Evolutionary conservation across 2,113 vertebrate species (phyloP).

Genomic region (Trematocara variabile): DNA sequence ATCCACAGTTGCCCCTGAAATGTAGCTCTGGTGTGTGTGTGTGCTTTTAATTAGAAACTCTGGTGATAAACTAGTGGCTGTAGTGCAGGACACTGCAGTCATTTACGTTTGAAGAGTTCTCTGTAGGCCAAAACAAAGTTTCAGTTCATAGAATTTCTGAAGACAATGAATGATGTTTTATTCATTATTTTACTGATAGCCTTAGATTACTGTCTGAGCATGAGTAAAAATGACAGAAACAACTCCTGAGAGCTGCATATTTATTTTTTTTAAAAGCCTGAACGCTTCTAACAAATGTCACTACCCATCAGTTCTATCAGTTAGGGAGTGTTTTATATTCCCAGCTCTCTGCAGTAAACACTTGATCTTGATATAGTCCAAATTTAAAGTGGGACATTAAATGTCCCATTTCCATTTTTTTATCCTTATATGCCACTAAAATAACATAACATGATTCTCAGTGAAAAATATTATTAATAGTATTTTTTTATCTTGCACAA

Average conservation of each 20-base stretch:
- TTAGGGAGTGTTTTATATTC: background rate
- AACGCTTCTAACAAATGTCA: background rate
- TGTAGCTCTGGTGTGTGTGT: background rate
- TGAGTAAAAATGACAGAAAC: background rate
- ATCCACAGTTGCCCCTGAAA: background rate
- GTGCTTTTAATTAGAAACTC: background rate
- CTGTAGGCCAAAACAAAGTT: background rate
- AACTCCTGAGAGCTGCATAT: background rate
- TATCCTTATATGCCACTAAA: background rate
- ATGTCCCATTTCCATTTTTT: background rate
- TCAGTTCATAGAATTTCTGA: background rate
- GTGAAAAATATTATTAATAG: background rate
- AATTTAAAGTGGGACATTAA: background rate
- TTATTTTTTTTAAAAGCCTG: background rate
- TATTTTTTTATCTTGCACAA: background rate
- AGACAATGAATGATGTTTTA: background rate
- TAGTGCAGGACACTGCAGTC: background rate
- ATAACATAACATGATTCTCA: background rate
- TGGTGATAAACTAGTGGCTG: background rate
- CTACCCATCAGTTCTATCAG: background rate
- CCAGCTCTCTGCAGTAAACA: background rate
- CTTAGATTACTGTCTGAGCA: background rate
- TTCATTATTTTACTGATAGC: background rate
- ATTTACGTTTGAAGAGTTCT: background rate
- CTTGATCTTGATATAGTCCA: background rate